Percentiles rank a stretch among this genome's conserved stretches.
Conservation (phyloP, 2,888 invertebrate genomes). For the Heliconius sara region DNA sequence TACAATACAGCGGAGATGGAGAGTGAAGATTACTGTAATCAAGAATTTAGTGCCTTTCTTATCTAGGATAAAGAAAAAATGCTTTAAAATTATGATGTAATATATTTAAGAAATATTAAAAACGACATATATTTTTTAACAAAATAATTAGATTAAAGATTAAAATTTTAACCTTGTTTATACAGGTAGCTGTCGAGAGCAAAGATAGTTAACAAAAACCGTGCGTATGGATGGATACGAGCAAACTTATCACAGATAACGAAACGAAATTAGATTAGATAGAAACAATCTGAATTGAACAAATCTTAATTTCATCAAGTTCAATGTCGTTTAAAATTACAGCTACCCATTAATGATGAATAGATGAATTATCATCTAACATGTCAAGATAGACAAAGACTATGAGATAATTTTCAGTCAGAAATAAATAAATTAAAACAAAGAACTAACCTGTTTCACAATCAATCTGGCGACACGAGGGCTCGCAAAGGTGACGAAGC, state of each 20-base stretch:
- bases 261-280: slow-evolving; percentile 41
- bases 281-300: slow-evolving; percentile 17
- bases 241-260: slow-evolving; percentile 36
- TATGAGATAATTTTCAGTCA: background rate
- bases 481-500: slow-evolving; percentile 88
- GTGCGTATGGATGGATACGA: background rate
- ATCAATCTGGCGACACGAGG: slow-evolving; percentile 79
- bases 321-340: slow-evolving; percentile 36
- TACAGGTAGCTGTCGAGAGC: background rate
- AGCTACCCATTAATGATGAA: background rate
- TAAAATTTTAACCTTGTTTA: background rate
- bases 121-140: background rate
- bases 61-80: background rate
- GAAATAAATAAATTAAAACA: slow-evolving; percentile 18
- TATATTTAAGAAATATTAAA: background rate
- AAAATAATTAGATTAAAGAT: background rate
- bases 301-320: slow-evolving; percentile 33
- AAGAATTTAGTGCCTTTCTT: too few species aligned
- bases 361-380: background rate
- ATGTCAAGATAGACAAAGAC: slow-evolving; percentile 7
- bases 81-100: background rate
- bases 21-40: too few species aligned
- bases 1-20: too few species aligned
- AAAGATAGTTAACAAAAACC: background rate
- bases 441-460: slow-evolving; percentile 76